phyloP scores from a whole-genome alignment of 2,113 vertebrate genomes.

The Upupa epops region DNA sequence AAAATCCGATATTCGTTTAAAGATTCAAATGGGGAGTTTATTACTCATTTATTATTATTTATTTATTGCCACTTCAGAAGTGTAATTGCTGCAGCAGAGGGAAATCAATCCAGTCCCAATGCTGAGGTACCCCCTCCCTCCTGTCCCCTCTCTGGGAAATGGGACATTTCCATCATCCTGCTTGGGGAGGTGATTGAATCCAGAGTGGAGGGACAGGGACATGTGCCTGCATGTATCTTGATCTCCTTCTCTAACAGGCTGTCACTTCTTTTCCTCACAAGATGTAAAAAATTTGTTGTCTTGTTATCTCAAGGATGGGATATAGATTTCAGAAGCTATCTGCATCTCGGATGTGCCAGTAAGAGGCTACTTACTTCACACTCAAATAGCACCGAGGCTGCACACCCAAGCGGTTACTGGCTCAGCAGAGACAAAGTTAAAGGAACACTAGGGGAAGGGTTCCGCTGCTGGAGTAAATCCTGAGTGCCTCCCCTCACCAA shows the following conservation, averaged over 20 bases:
- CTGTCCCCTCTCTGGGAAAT: background rate
- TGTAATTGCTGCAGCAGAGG: background rate
- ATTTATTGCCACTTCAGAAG: constrained; percentile 26
- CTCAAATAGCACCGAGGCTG: background rate
- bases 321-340: constrained; percentile 6
- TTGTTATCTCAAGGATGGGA: constrained; percentile 6
- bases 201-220: background rate
- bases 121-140: background rate
- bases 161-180: background rate
- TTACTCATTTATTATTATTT: constrained; percentile 71
- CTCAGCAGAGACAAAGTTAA: background rate
- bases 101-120: background rate
- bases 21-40: constrained; percentile 72
- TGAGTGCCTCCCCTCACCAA: background rate
- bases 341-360: background rate
- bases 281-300: background rate
- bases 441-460: fast-evolving
- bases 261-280: background rate
- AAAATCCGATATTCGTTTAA: constrained; percentile 75
- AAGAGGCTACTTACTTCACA: background rate
- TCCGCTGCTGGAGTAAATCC: background rate
- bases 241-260: background rate
- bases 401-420: background rate
- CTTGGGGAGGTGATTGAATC: background rate
- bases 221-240: background rate